Base-by-base conservation (phyloP, 2,888 invertebrate species). In the Acronicta aceris region DNA sequence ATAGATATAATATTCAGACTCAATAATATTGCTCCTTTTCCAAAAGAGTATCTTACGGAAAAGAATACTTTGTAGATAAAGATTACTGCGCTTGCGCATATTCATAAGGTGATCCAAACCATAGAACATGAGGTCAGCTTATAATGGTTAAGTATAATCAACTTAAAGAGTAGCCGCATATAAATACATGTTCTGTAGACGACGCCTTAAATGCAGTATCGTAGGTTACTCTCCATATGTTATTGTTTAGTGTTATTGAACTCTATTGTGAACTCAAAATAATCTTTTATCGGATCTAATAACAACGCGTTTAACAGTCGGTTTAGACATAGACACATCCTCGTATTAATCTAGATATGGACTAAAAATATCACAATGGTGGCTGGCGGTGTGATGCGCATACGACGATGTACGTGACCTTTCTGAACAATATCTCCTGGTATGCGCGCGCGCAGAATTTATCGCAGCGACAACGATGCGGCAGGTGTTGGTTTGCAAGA, bases 311-410 rank as follows among this genome's bases (percentile, higher is more conserved):
- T 73, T 56, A 54, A 36, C 61, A 74, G 75, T 70, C 71, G 46
- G 42, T 46, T 51, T 49, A 61, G 59, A 62, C 54, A 30, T 58
- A 25, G 25, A 49, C 54, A 55, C 67, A 72, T 76, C 79, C 79
- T 71, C 41, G 36, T 25, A 45, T 47, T 65, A 71, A 78, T 76
- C 78, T 72, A 68, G 68, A 75, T 78, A 75, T 65, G 46, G 63
- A 50, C 52, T 65, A 59, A 68, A 71, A 57, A 65, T 76, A 76
- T 56, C 58, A 56, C 65, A 49, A 53, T 57, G 45, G 56, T 33
- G 12, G 33, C 51, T 57, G 6, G 7, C 42, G 27, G 42, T 41
- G 30, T 54, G 41, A 54, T 59, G 53, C 54, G 55, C 54, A 12
- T 25, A 48, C 52, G 25, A 41, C 12, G 41, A 21, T 40, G 38